These are phyloP conservation scores for Caligus rogercresseyi DNA, from an alignment of 1,140 invertebrate species.

Conservation along the genomic window DNA sequence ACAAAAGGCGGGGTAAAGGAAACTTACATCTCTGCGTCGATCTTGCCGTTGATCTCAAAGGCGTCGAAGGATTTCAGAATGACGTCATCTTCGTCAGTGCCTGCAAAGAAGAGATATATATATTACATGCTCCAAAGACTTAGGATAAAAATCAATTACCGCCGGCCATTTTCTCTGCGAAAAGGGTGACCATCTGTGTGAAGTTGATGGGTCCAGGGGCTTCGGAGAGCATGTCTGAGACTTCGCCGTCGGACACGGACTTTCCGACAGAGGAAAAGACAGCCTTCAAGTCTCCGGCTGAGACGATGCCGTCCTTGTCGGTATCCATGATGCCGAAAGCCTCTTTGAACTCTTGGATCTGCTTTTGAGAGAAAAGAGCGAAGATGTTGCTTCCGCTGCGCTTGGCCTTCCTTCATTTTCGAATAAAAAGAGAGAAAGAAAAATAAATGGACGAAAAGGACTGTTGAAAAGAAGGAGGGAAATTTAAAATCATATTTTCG, in stretches of 20 bases:
- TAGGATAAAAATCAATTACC: conserved; percentile 21
- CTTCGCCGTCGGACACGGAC: conserved; percentile 67
- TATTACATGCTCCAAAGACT: background rate
- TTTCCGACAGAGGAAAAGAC: conserved; percentile 88
- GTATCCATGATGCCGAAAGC: conserved; percentile 93
- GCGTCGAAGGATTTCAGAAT: conserved; percentile 85
- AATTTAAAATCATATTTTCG: background rate
- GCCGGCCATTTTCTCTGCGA: conserved; percentile 42
- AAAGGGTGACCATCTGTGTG: conserved; percentile 77
- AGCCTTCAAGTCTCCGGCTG: conserved; percentile 80
- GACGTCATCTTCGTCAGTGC: conserved; percentile 77
- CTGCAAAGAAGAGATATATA: conserved; percentile 35
- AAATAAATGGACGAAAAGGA: background rate
- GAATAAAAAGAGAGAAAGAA: background rate
- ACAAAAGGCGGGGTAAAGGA: background rate
- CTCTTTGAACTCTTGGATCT: conserved; percentile 72
- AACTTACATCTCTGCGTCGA: conserved; percentile 58
- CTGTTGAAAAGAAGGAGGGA: background rate
- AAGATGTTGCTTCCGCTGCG: conserved; percentile 67
- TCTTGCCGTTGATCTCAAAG: conserved; percentile 67
- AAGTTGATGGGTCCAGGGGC: conserved; percentile 84
- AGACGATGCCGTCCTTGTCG: conserved; percentile 92
- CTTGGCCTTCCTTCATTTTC: conserved; percentile 25
- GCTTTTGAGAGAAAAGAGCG: conserved; percentile 84
- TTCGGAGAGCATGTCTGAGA: conserved; percentile 71